These are phyloP conservation scores for Patella caerulea DNA, from an alignment of 2,888 invertebrate species.

Conservation along the genomic window DNA sequence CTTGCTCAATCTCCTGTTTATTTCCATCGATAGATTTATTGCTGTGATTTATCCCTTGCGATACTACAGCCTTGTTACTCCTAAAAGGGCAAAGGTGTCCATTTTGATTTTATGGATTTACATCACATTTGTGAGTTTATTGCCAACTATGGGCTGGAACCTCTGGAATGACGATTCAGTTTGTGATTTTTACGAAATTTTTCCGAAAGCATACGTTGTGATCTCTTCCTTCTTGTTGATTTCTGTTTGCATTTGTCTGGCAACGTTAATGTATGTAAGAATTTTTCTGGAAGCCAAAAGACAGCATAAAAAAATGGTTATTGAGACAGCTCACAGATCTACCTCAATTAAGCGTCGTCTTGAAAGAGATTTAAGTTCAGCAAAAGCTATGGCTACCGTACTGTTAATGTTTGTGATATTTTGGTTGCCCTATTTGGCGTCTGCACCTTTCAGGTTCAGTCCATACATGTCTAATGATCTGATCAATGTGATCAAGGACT, in stretches of 20 bases:
- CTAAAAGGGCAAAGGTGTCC: slow-evolving; percentile 28
- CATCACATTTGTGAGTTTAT: slow-evolving; percentile 29
- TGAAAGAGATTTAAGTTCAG: slow-evolving; percentile 31
- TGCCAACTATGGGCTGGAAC: slow-evolving; percentile 44
- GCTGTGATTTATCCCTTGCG: slow-evolving; percentile 43
- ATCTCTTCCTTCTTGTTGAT: slow-evolving; percentile 35
- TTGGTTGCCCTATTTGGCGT: slow-evolving; percentile 45
- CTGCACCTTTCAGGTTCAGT: slow-evolving; percentile 40
- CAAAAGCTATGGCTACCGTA: slow-evolving; percentile 39
- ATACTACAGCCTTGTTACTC: slow-evolving; percentile 35
- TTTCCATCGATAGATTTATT: slow-evolving; percentile 47
- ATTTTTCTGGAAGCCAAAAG: slow-evolving; percentile 38
- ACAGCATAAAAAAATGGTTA: slow-evolving; percentile 25
- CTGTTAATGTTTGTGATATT: slow-evolving; percentile 45
- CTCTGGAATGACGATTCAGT: slow-evolving; percentile 29
- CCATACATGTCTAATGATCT: slow-evolving; percentile 23
- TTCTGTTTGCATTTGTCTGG: slow-evolving; percentile 25
- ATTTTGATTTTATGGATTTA: slow-evolving; percentile 40
- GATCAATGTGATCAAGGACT: slow-evolving; percentile 40
- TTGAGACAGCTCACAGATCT: neutral
- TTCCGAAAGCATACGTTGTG: slow-evolving; percentile 36
- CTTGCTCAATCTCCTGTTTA: slow-evolving; percentile 38
- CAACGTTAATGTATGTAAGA: slow-evolving; percentile 35
- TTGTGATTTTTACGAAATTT: slow-evolving; percentile 42
- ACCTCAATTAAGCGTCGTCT: slow-evolving; percentile 8